Evolutionary conservation across 2,888 invertebrate species (phyloP).

Genomic region (Cylloceria caligata): DNA sequence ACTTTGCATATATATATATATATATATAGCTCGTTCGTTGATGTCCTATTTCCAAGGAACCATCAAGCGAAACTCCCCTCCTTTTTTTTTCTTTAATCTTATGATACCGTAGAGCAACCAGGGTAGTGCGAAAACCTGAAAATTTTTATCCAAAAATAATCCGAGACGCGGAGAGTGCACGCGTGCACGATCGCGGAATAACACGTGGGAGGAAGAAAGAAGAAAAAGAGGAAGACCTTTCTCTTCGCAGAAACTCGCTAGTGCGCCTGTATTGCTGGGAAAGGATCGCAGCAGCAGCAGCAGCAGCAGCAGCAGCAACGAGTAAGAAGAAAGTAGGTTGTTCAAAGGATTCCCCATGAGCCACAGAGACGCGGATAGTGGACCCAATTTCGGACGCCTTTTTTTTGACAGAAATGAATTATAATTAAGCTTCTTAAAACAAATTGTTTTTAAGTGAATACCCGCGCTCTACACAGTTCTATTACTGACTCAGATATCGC

Average conservation of each 20-base stretch:
- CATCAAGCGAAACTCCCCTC: neutral
- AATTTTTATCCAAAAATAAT: conserved; percentile 30
- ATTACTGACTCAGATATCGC: too few species aligned
- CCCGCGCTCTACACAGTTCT: too few species aligned
- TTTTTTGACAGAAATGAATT: too few species aligned
- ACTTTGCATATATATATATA: neutral
- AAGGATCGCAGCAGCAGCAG: conserved; percentile 51
- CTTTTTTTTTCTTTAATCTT: neutral
- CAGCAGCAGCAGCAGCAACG: conserved; percentile 46
- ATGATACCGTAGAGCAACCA: neutral
- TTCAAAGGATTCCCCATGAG: conserved; percentile 59
- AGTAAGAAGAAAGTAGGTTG: conserved; percentile 67
- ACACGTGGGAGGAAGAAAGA: conserved; percentile 15
- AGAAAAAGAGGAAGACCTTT: conserved; percentile 54
- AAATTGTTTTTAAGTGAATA: too few species aligned
- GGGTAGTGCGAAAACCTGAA: neutral
- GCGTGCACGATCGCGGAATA: neutral
- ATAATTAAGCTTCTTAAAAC: too few species aligned
- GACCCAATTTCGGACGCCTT: too few species aligned
- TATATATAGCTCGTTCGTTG: neutral
- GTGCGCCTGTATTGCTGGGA: conserved; percentile 54
- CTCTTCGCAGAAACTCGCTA: conserved; percentile 61
- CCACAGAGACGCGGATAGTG: neutral
- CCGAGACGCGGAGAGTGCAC: conserved; percentile 1
- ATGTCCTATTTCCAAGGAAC: neutral